phyloP scores from a whole-genome alignment of 2,888 invertebrate species.

The Eupelmus urozonus region DNA sequence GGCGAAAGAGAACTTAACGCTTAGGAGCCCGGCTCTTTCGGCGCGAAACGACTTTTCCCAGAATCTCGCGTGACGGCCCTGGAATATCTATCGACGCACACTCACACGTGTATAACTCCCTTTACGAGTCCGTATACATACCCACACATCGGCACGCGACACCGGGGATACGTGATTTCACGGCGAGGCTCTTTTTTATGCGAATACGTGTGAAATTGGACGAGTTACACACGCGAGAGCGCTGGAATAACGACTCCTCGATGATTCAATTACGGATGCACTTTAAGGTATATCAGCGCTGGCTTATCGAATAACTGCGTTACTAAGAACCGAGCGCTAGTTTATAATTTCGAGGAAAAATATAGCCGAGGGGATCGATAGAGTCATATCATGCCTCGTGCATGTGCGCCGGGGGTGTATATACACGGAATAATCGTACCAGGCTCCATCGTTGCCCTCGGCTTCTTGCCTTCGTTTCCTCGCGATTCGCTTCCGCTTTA shows the following conservation, averaged over 20 bases:
- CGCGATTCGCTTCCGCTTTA: conserved; percentile 27
- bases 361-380: not conserved
- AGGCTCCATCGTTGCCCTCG: conserved; percentile 21
- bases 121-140: too few relatives aligned
- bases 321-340: too few relatives aligned
- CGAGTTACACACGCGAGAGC: too few relatives aligned
- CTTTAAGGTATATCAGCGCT: too few relatives aligned
- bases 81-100: conserved; percentile 69
- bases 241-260: too few relatives aligned
- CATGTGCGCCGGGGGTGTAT: too few relatives aligned
- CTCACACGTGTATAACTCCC: too few relatives aligned
- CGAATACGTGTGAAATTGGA: too few relatives aligned
- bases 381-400: not conserved
- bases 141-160: not conserved
- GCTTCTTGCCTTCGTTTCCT: conserved; percentile 10
- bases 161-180: too few relatives aligned
- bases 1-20: conserved; percentile 9
- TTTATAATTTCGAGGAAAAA: not conserved
- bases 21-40: conserved; percentile 8
- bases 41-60: conserved; percentile 75
- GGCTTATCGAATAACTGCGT: too few relatives aligned
- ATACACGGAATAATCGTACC: conserved; percentile 38
- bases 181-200: too few relatives aligned
- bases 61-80: conserved; percentile 76
- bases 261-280: too few relatives aligned